Base-by-base conservation (phyloP, 2,888 invertebrate species). In the Orgyia antiqua region DNA sequence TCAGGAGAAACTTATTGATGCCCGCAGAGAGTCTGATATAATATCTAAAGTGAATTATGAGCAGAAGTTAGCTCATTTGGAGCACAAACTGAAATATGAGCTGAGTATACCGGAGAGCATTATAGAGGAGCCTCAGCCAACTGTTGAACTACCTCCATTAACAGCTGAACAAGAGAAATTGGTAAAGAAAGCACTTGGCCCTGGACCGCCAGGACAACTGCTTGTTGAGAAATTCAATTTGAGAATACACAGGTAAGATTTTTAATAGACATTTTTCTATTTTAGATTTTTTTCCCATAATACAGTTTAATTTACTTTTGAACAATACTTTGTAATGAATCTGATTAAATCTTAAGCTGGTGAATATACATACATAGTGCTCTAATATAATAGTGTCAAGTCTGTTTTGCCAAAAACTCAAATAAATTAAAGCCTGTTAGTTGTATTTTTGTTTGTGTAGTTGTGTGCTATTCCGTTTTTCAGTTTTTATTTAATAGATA, bases 151-250 rank as follows among this genome's bases (percentile, higher is more conserved):
- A 20, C 89, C 92, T 0, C 87, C 89, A 29, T 68, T 95, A n/a
- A 92, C 92, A 0, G 79, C 88, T 0, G 91, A 91, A 15, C 93
- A 94, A 65, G 82, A 90, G 37, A 74, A 77, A 13, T 58, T 88
- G 29, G 88, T 93, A 0, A 87, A 87, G 28, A 75, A 71, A 19
- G 91, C 91, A 0, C 68, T 92, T 1, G 82, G 87, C 0, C 80
- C 87, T 0, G 89, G 89, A 2, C 88, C 90, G 2, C 78, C 89
- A 0, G 87, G 89, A 27, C 90, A 94, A 66, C 84, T 95, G 10
- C 73, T 95, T 4, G 88, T 89, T 1, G 80, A 86, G 49, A 87
- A 87, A 52, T 87, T 87, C 56, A 83, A 78, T 56, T 68, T 87
- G 40, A 75, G 75, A 49, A 87, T 87, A 73, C 77, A 73, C 43